These are phyloP conservation scores for Drosophila cardini DNA, from an alignment of 1,140 invertebrate species.

Conservation along the genomic window DNA sequence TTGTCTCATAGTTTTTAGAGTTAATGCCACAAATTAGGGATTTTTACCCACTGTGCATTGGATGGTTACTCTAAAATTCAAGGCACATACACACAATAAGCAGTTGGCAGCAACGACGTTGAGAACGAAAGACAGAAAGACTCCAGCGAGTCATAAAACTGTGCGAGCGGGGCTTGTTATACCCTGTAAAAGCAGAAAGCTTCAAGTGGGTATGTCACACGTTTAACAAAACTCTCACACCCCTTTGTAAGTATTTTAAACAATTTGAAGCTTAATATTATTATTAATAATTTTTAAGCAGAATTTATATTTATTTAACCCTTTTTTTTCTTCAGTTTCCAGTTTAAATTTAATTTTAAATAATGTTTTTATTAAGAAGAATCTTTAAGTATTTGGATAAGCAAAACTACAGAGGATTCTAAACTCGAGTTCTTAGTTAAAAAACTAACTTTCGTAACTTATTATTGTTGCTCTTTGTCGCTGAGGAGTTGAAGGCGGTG, in stretches of 20 bases:
- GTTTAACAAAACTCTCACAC: background rate
- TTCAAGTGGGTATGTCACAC: background rate
- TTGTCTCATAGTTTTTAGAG: too few relatives aligned
- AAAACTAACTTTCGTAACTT: slow-evolving; percentile 1
- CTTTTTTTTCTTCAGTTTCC: too few relatives aligned
- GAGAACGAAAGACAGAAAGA: slow-evolving; percentile 28
- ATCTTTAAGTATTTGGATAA: too few relatives aligned
- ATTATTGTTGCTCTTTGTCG: slow-evolving; percentile 52
- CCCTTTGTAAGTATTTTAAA: too few relatives aligned
- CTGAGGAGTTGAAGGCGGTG: slow-evolving; percentile 2
- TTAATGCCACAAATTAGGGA: too few relatives aligned
- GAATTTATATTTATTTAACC: too few relatives aligned
- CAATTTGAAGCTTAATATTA: too few relatives aligned
- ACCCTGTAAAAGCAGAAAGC: background rate
- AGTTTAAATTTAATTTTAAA: too few relatives aligned
- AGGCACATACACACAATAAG: slow-evolving; percentile 65
- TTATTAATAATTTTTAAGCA: too few relatives aligned
- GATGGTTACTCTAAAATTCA: slow-evolving; percentile 54
- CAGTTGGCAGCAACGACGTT: slow-evolving; percentile 34
- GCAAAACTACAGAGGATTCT: slow-evolving; percentile 4
- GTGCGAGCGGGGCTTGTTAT: slow-evolving; percentile 57
- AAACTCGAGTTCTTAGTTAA: background rate
- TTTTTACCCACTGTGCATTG: slow-evolving; percentile 1
- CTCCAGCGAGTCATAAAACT: slow-evolving; percentile 76
- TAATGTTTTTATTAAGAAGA: too few relatives aligned